Percentiles rank a stretch among this genome's conserved stretches.
phyloP scores from a whole-genome alignment of 2,797 vertebrate genomes.

The Tamandua tetradactyla region DNA sequence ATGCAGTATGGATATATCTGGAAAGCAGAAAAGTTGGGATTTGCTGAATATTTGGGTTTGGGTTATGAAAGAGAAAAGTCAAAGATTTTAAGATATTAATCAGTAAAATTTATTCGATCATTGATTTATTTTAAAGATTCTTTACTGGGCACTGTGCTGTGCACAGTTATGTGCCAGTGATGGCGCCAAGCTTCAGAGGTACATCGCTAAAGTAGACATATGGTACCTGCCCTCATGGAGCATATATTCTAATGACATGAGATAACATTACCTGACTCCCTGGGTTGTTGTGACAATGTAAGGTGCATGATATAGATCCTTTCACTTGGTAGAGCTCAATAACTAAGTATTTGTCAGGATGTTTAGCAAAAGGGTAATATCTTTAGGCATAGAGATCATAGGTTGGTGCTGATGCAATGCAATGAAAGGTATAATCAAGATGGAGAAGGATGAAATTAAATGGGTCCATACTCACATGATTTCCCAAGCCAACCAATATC shows the following conservation, averaged over 20 bases:
- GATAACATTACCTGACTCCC: not conserved
- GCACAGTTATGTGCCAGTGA: not conserved
- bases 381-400: not conserved
- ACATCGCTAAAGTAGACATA: not conserved
- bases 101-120: not conserved
- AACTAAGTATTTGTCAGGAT: not conserved
- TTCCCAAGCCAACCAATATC: not conserved
- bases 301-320: not conserved
- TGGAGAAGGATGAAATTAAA: not conserved
- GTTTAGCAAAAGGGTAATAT: not conserved
- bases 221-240: not conserved
- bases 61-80: not conserved
- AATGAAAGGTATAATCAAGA: not conserved
- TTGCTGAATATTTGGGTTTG: not conserved
- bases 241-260: not conserved
- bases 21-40: constrained; percentile 2
- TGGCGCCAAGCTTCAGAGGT: not conserved
- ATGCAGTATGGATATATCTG: not conserved
- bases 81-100: constrained; percentile 9
- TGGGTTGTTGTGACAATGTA: not conserved
- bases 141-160: not conserved
- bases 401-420: not conserved
- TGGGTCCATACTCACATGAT: not conserved
- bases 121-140: not conserved
- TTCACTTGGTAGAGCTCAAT: not conserved